phyloP scores from a whole-genome alignment of 1,140 invertebrate genomes.

The Condylostylus longicornis region DNA sequence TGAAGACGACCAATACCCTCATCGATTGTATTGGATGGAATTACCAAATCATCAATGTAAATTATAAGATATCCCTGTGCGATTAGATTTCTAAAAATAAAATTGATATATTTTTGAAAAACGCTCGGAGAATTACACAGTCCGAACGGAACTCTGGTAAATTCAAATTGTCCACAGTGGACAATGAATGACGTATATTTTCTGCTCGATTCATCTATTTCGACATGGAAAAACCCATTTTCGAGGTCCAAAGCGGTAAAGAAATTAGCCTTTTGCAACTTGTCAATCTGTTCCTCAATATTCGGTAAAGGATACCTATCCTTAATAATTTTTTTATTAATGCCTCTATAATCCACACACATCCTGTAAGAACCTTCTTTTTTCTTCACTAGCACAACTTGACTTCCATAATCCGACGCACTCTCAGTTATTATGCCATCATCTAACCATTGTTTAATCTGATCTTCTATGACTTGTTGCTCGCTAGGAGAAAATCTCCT shows the following conservation, averaged over 20 bases:
- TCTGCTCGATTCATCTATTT: not conserved
- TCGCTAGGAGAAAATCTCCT: slow-evolving; percentile 18
- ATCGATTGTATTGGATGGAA: slow-evolving; percentile 9
- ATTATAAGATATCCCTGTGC: slow-evolving; percentile 1
- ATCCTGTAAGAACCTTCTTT: slow-evolving; percentile 12
- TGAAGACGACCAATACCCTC: slow-evolving; percentile 4
- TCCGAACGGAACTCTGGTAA: slow-evolving; percentile 34
- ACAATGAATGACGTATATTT: slow-evolving; percentile 7
- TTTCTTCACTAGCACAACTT: slow-evolving; percentile 16
- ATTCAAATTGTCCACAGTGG: slow-evolving; percentile 4
- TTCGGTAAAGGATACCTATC: slow-evolving; percentile 17
- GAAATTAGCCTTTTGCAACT: slow-evolving; percentile 7
- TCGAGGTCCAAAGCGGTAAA: slow-evolving; percentile 19
- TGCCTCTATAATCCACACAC: slow-evolving; percentile 14
- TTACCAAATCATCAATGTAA: slow-evolving; percentile 9
- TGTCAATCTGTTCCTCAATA: slow-evolving; percentile 21
- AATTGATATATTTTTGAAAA: slow-evolving; percentile 19
- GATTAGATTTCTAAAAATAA: slow-evolving; percentile 4
- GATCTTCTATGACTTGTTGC: slow-evolving; percentile 15
- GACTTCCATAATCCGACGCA: slow-evolving; percentile 12
- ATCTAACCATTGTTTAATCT: slow-evolving; percentile 20
- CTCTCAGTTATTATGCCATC: slow-evolving; percentile 20
- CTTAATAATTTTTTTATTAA: slow-evolving; percentile 12
- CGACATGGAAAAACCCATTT: slow-evolving; percentile 8
- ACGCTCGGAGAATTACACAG: slow-evolving; percentile 16